Percentiles rank a stretch among this genome's conserved stretches.
phyloP scores from a whole-genome alignment of 1,140 invertebrate genomes.

The Bathynomus jamesi region DNA sequence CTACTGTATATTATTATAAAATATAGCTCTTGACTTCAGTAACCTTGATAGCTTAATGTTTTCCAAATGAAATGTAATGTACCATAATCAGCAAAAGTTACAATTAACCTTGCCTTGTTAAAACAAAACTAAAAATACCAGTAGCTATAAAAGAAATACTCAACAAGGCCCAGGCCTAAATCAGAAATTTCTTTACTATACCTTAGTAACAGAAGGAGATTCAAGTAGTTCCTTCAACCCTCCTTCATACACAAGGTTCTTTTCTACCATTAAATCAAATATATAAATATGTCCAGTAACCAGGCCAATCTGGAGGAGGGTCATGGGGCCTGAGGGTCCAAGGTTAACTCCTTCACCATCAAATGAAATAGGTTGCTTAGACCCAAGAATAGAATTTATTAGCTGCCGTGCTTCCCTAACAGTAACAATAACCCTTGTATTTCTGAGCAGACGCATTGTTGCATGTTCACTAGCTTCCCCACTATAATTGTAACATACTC shows the following conservation, averaged over 20 bases:
- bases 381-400: constrained; percentile 63
- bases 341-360: constrained; percentile 89
- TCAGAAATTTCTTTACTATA: constrained; percentile 44
- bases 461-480: constrained; percentile 5
- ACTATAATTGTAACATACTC: constrained; percentile 39
- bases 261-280: constrained; percentile 82
- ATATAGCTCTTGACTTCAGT: too few species aligned
- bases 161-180: too few species aligned
- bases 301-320: constrained; percentile 76
- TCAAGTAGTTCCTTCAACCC: constrained; percentile 73
- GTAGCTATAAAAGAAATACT: too few species aligned
- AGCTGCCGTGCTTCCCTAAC: constrained; percentile 62
- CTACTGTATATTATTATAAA: too few species aligned
- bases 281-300: constrained; percentile 67
- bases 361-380: constrained; percentile 57
- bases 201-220: constrained; percentile 74
- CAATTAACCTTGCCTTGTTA: too few species aligned
- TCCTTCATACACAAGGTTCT: constrained; percentile 64
- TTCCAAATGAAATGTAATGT: background rate
- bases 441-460: constrained; percentile 59
- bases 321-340: constrained; percentile 58
- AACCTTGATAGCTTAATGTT: too few species aligned
- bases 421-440: constrained; percentile 66
- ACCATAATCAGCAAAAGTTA: background rate
- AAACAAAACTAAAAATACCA: too few species aligned